These are phyloP conservation scores for Gambelia wislizenii DNA, from an alignment of 2,797 vertebrate species.

Conservation along the genomic window DNA sequence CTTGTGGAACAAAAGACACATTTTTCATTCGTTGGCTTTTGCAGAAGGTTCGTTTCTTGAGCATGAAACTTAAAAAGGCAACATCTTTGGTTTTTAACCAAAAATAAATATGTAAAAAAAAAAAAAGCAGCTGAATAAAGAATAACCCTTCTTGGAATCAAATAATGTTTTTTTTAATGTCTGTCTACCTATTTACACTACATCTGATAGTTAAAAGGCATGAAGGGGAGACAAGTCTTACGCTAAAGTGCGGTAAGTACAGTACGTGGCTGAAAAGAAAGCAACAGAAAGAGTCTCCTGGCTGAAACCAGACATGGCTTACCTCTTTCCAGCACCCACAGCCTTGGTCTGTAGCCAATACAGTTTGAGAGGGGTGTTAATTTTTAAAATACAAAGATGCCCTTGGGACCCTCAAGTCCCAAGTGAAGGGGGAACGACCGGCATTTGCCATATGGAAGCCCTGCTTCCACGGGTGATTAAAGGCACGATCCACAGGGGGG, in stretches of 20 bases:
- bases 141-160: neutral
- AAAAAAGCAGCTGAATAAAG: neutral
- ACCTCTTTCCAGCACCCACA: conserved; percentile 60
- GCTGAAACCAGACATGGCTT: conserved; percentile 80
- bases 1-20: neutral
- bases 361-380: too few species aligned
- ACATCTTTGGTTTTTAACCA: neutral
- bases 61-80: neutral
- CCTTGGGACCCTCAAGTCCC: conserved; percentile 55
- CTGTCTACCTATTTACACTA: conserved; percentile 30
- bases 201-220: conserved; percentile 19
- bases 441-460: conserved; percentile 77
- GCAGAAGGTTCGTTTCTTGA: neutral
- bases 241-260: neutral
- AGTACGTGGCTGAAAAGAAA: conserved; percentile 53
- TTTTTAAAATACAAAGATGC: conserved; percentile 69
- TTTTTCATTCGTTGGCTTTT: neutral
- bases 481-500: conserved; percentile 66
- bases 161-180: neutral
- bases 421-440: too few species aligned
- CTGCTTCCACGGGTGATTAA: conserved; percentile 77
- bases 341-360: too few species aligned
- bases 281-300: conserved; percentile 76
- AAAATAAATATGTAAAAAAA: conserved; percentile 3
- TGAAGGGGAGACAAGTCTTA: neutral